Conservation (phyloP, 2,888 invertebrate genomes). For the Lasioglossum malachurum region DNA sequence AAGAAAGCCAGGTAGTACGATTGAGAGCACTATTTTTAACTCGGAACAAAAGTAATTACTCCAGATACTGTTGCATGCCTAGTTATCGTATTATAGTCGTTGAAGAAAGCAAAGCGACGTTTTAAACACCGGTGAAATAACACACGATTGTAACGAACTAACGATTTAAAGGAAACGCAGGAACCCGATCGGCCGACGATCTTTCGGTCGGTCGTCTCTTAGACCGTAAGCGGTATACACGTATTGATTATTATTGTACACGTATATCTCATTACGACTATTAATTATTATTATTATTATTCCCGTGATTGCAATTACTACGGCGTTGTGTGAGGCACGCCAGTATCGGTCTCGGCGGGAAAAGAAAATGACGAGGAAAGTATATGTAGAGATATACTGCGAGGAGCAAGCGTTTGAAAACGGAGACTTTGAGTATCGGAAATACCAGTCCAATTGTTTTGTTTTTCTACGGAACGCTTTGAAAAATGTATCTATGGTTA, state of each 20-base stretch:
- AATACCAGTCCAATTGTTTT: constrained; percentile 1
- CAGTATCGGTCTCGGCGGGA: constrained; percentile 14
- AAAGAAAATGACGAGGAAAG: neutral
- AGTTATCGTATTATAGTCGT: constrained; percentile 78
- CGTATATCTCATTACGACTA: constrained; percentile 66
- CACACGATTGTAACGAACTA: constrained; percentile 55
- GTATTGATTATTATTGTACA: constrained; percentile 67
- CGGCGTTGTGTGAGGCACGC: constrained; percentile 41
- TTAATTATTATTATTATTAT: constrained; percentile 53
- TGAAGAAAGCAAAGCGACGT: constrained; percentile 21
- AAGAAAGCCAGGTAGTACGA: constrained; percentile 51
- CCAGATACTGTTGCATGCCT: constrained; percentile 84
- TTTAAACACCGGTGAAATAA: constrained; percentile 54
- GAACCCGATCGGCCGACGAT: constrained; percentile 22
- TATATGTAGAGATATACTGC: neutral
- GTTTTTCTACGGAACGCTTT: neutral
- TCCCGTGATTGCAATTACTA: constrained; percentile 35
- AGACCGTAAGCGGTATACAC: constrained; percentile 71
- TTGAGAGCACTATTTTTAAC: constrained; percentile 80
- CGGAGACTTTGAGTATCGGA: neutral
- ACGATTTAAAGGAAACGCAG: constrained; percentile 16
- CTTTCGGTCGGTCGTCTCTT: constrained; percentile 77
- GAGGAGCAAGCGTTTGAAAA: neutral
- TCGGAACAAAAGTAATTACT: constrained; percentile 68
- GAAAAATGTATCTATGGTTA: neutral